Evolutionary conservation across 2,888 invertebrate genomes (phyloP), one percentile per base, ranked within the genome.

Genomic region (Peribatodes rhomboidaria): DNA sequence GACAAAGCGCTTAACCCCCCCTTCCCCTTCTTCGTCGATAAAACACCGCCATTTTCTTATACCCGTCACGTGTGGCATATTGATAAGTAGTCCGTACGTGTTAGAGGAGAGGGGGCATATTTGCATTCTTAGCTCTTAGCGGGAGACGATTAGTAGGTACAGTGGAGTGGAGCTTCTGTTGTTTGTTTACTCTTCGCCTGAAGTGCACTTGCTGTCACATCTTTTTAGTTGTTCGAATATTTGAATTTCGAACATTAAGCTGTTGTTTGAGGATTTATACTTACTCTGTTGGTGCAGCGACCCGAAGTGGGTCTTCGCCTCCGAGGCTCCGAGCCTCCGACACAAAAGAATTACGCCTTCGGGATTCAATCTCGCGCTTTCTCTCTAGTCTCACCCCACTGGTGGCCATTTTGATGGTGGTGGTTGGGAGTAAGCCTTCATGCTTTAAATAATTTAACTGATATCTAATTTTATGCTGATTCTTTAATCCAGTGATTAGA

Each of bases 21-120:
- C 60, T 39, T 56, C 55, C 49, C 59, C 39, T 55, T n/a, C n/a
- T n/a, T n/a, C n/a, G 67, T 66, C 65, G 64, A 69, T 72, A 72
- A 75, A 76, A 76, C 74, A 73, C 72, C 75, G 77, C 77, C 76
- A 77, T 83, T 78, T 84, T 79, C 73, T 72, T 78, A 75, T 74
- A 80, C 77, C 73, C 80, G 78, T 84, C 86, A 86, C 86, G 84
- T 82, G 80, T 80, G 73, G 79, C 80, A 77, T 84, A 82, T 83
- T 89, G 89, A 90, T 89, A 90, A 87, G 89, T 87, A 80, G 85
- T 74, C 67, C 72, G 76, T 80, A 87, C 87, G 88, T 87, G 89
- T 75, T 33, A 8, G 68, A 66, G 65, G 75, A 75, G 75, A 75
- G 14, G 69, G 66, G 65, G 76, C 75, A 71, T 81, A 85, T 87